Conservation (phyloP, 2,113 vertebrate genomes). For the Callionymus lyra region DNA sequence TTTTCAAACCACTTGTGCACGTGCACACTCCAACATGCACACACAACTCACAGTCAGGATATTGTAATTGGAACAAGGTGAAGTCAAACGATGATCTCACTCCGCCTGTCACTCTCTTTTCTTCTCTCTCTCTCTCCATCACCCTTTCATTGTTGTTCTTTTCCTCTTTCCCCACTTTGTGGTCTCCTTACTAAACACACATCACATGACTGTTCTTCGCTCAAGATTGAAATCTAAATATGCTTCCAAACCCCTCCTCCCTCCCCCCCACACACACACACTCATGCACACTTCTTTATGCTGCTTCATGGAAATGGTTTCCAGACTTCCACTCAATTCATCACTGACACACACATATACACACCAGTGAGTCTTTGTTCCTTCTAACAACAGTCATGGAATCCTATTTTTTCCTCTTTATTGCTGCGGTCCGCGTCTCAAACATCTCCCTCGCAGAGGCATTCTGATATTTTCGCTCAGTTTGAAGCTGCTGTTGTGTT, state of each 20-base stretch:
- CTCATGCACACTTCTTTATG: constrained; percentile 6
- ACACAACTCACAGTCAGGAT: constrained; percentile 35
- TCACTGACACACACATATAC: constrained; percentile 10
- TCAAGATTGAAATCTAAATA: not conserved
- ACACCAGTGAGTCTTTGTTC: not conserved
- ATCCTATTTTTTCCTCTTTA: too few species aligned
- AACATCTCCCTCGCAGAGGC: too few species aligned
- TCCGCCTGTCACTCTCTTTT: constrained; percentile 42
- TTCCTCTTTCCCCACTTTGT: constrained; percentile 1
- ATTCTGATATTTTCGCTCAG: too few species aligned
- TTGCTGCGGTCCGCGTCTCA: too few species aligned
- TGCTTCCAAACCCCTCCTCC: not conserved
- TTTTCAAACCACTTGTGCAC: constrained; percentile 1
- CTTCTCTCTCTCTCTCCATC: constrained; percentile 10
- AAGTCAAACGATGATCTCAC: constrained; percentile 62
- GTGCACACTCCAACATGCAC: constrained; percentile 18
- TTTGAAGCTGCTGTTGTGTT: too few species aligned
- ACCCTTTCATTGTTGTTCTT: constrained; percentile 18
- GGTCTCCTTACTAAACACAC: not conserved
- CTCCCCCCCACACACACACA: constrained; percentile 6
- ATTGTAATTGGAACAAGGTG: constrained; percentile 73
- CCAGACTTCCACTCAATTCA: constrained; percentile 29
- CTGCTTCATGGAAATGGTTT: constrained; percentile 45
- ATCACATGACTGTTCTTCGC: not conserved
- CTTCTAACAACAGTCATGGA: too few species aligned